Base-by-base conservation (phyloP, 2,797 vertebrate genomes). In the Sphenopsis melanotis region DNA sequence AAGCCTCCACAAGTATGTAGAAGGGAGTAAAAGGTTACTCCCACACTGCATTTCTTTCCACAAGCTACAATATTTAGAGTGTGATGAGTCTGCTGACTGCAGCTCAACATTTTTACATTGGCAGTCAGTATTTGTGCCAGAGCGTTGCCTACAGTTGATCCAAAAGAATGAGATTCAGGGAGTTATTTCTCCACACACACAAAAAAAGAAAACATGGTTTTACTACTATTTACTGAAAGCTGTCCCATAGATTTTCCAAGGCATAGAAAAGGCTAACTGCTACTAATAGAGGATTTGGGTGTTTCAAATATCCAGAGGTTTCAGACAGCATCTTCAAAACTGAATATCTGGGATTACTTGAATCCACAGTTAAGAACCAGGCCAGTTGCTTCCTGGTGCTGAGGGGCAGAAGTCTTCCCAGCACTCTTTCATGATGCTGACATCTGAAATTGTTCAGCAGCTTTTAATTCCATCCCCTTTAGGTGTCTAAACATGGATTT, bases 21-120 rank as follows among this genome's bases (percentile, higher is more conserved):
- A 83, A 91, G 76, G 82, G 87, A 92, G 87, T 74, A 50, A 83
- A 93, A 87, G 57, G 59, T 86, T 90, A 86, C 93, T 94, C 91
- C 90, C 70, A 87, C 47, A 2, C 41, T 52, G 32, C 50, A 76
- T 86, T 91, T 81, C 77, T 93, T 83, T 94, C 69, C 80, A 84
- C 6, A 1, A 71, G 18, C 74, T 91, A 57, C 87, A 91, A 12
- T 91, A 88, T 94, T 94, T 94, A 75, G 82, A 86, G 72, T 24
- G 60, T 83, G 65, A 84, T 57, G 70, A 22, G 69, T 85, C 72
- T 93, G 85, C 85, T 94, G 94, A 91, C 61, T 94, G 29, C 8
- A 4, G 53, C 27, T 57, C 50, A 74, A 57, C 18, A 34, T 75
- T 91, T 93, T 89, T 64, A 77, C 0, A 0, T 15, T 76, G 78